Percentiles rank a stretch among this genome's conserved stretches.
These are phyloP conservation scores for Mormoops blainvillei DNA, from an alignment of 2,113 vertebrate species.

Conservation along the genomic window DNA sequence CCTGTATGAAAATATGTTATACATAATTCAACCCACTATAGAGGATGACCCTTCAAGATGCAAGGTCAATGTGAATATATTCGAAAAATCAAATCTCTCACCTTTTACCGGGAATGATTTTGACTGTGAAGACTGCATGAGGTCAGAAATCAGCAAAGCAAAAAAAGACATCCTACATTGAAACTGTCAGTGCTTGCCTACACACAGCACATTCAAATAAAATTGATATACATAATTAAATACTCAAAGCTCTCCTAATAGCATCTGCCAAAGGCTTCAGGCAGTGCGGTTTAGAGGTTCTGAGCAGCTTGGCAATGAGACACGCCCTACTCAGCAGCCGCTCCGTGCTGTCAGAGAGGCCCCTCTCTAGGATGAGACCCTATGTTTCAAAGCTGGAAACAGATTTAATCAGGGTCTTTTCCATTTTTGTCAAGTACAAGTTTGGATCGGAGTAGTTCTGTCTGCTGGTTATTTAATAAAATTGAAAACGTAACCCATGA, in stretches of 20 bases:
- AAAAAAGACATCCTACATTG: background rate
- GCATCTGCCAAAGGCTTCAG: background rate
- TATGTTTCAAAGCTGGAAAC: background rate
- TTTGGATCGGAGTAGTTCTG: background rate
- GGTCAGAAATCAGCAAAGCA: background rate
- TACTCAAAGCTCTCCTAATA: background rate
- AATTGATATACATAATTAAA: constrained; percentile 4
- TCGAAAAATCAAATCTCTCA: background rate
- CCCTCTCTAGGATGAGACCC: background rate
- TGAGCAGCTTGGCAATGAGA: background rate
- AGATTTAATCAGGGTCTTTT: background rate
- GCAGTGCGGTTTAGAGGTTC: background rate
- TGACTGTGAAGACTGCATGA: background rate
- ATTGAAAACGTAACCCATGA: background rate
- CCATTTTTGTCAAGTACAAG: background rate
- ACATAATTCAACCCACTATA: background rate
- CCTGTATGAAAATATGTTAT: background rate
- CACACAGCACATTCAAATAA: background rate
- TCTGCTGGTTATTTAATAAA: background rate
- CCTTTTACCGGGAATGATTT: background rate
- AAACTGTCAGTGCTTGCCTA: background rate
- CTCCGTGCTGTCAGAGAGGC: background rate
- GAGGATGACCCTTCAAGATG: background rate
- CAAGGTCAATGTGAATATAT: background rate
- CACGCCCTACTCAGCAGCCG: background rate